Evolutionary conservation across 2,113 vertebrate species (phyloP), one percentile per base, ranked within the genome.

Genomic region (Protobothrops flavoviridis): DNA sequence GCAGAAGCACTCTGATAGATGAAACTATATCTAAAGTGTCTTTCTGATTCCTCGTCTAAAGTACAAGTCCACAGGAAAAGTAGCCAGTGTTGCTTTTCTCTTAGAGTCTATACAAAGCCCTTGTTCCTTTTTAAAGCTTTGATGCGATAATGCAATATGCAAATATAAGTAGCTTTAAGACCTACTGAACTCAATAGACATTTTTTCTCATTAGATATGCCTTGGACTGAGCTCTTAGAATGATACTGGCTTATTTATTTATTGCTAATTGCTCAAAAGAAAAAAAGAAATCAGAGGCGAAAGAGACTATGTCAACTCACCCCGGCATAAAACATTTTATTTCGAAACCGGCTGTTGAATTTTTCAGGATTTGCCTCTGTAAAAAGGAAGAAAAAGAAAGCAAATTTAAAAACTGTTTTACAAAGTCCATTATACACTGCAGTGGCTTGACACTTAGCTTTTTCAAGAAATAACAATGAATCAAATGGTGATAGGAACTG

Each of bases 261-360:
- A 21, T 81, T 81, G 33, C 8, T 21, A 81, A 43, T 81, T 81
- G 74, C 74, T 43, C 74, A 81, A 33, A 69, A 69, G n/a, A 69
- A 24, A 92, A 59, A 85, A 24, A 74, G 24, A 23, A 39, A 15
- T 24, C 88, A n/a, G 0, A 92, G 57, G 43, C 2, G 15, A 26
- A 15, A 85, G 56, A 94, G 21, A 94, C 0, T 93, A 93, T 69
- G n/a, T 15, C 24, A 92, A 98, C 99, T 98, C 96, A 99, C 99
- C 97, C 99, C 99, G 52, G 99, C 99, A 95, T 99, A 99, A 97
- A 99, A 99, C 99, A 99, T 99, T 98, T 99, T 99, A 97, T 99
- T 99, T 97, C 98, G 97, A 96, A 99, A 99, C 59, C 99, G 98
- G 97, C 99, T 99, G 97, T 99, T 99, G 95, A 99, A 99, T 97